These are phyloP conservation scores for Orbicella faveolata DNA, from an alignment of 64 coral and sea anemone genomes.

Conservation along the genomic window DNA sequence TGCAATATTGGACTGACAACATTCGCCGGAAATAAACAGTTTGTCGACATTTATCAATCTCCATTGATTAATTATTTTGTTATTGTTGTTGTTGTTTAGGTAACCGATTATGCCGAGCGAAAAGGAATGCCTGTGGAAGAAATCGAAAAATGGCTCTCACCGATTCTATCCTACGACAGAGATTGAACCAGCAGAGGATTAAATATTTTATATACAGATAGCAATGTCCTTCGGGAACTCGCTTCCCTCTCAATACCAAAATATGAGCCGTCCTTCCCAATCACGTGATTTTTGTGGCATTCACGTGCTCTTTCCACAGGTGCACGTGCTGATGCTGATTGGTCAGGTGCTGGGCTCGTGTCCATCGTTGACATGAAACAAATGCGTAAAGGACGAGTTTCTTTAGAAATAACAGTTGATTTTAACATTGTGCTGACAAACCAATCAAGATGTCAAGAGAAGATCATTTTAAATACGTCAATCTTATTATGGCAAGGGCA, in stretches of 20 bases:
- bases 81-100: slow-evolving; percentile 38
- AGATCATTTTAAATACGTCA: too few species aligned
- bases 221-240: not conserved
- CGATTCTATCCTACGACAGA: slow-evolving; percentile 82
- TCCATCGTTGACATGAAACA: not conserved
- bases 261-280: not conserved
- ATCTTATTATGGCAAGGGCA: too few species aligned
- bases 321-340: not conserved
- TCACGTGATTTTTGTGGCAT: not conserved
- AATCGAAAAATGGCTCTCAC: slow-evolving; percentile 91
- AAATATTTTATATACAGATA: not conserved
- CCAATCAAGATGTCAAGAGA: too few species aligned
- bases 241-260: not conserved
- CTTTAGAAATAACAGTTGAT: not conserved
- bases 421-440: too few species aligned
- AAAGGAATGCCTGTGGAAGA: slow-evolving; percentile 74
- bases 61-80: not conserved
- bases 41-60: not conserved
- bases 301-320: not conserved
- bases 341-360: not conserved
- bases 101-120: slow-evolving; percentile 79
- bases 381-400: not conserved
- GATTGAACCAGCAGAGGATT: slow-evolving; percentile 37
- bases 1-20: too few species aligned
- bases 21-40: not conserved